phyloP scores from a whole-genome alignment of 1,140 invertebrate species.

The Temnothorax longispinosus region DNA sequence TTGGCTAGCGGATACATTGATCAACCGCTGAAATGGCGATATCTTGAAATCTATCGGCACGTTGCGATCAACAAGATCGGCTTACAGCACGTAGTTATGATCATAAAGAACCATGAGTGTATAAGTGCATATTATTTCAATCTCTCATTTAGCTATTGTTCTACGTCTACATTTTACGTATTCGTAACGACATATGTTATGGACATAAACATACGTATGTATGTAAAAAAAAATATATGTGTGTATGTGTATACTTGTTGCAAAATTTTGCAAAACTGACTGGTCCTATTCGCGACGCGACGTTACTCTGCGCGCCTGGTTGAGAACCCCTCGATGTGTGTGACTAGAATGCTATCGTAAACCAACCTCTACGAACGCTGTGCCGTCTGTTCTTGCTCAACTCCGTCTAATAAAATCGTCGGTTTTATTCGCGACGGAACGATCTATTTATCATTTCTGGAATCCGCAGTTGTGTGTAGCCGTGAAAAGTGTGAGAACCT shows the following conservation, averaged over 20 bases:
- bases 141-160: not conserved
- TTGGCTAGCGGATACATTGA: slow-evolving; percentile 34
- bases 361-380: slow-evolving; percentile 3
- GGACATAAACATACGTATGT: not conserved
- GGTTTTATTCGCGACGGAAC: slow-evolving; percentile 33
- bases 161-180: not conserved
- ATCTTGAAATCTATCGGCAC: slow-evolving; percentile 70
- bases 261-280: not conserved
- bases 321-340: slow-evolving; percentile 13
- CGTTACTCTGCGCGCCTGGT: not conserved
- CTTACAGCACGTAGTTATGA: slow-evolving; percentile 58
- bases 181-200: not conserved
- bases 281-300: not conserved
- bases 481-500: slow-evolving; percentile 19
- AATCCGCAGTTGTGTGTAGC: not conserved
- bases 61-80: slow-evolving; percentile 70
- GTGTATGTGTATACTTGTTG: not conserved
- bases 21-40: slow-evolving; percentile 70
- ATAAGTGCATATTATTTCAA: not conserved
- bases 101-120: not conserved
- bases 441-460: slow-evolving; percentile 19
- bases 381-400: slow-evolving; percentile 4
- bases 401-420: slow-evolving; percentile 31
- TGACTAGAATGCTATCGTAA: slow-evolving; percentile 30
- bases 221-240: not conserved